Conservation (phyloP, 2,113 vertebrate genomes). For the Silurus glanis region DNA sequence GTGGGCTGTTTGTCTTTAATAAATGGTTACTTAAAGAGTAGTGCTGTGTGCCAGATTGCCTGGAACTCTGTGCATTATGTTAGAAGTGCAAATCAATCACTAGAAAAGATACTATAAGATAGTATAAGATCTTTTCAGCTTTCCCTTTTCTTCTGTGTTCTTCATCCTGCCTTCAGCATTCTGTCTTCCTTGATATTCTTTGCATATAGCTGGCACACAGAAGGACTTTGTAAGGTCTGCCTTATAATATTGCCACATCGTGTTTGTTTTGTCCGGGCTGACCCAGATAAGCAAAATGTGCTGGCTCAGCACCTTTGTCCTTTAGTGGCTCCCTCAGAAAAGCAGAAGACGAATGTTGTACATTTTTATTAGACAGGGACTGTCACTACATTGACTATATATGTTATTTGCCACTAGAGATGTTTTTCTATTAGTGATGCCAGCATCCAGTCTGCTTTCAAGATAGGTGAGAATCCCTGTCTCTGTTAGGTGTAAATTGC, state of each 20-base stretch:
- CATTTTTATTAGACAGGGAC: conserved; percentile 25
- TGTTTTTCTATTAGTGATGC: conserved; percentile 14
- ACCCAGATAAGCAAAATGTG: conserved; percentile 8
- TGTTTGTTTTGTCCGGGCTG: conserved; percentile 31
- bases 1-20: conserved; percentile 48
- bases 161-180: background rate
- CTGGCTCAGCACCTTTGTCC: conserved; percentile 15
- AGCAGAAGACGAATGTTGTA: conserved; percentile 9
- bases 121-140: background rate
- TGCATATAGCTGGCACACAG: background rate
- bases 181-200: conserved; percentile 25
- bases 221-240: conserved; percentile 6
- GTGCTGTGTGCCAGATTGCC: background rate
- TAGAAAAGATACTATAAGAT: background rate
- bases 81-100: background rate
- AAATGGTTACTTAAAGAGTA: conserved; percentile 18
- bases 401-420: conserved; percentile 18
- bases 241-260: conserved; percentile 22
- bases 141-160: background rate
- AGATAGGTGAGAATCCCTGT: background rate
- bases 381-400: conserved; percentile 3
- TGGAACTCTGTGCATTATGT: background rate
- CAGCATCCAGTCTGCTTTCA: background rate
- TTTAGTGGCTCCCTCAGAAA: background rate
- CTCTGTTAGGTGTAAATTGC: background rate